Conservation (phyloP, 2,888 invertebrate genomes). For the Nyleta sp. region DNA sequence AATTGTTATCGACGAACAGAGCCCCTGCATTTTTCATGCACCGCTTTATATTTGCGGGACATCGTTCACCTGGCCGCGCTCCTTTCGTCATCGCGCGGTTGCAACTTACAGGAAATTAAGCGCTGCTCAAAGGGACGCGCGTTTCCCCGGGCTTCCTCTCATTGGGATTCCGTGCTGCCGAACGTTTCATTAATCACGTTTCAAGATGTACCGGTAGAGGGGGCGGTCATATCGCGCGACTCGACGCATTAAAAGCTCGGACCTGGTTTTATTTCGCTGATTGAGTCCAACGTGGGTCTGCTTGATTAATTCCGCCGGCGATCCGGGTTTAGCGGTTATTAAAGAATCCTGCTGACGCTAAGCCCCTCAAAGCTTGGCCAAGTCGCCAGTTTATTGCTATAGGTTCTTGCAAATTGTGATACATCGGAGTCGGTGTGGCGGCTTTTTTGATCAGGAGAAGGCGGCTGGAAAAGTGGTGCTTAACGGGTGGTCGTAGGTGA, state of each 20-base stretch:
- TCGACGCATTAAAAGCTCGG: too few species aligned
- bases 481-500: too few species aligned
- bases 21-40: slow-evolving; percentile 52
- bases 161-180: slow-evolving; percentile 30
- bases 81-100: slow-evolving; percentile 19
- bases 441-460: too few species aligned
- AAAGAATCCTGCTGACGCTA: slow-evolving; percentile 70
- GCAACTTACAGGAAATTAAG: slow-evolving; percentile 56
- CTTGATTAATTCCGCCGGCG: slow-evolving; percentile 27
- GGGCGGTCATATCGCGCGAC: too few species aligned
- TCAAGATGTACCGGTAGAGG: slow-evolving; percentile 13
- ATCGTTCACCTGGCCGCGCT: not conserved
- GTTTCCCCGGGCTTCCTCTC: slow-evolving; percentile 20
- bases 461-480: too few species aligned
- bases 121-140: slow-evolving; percentile 24
- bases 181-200: slow-evolving; percentile 50
- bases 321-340: slow-evolving; percentile 63
- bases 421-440: too few species aligned
- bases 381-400: slow-evolving; percentile 28
- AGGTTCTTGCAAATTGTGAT: slow-evolving; percentile 16
- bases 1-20: slow-evolving; percentile 56
- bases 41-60: slow-evolving; percentile 53
- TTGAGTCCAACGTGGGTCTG: slow-evolving; percentile 5
- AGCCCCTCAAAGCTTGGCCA: too few species aligned
- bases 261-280: not conserved